Evolutionary conservation across 2,113 vertebrate species (phyloP).

Genomic region (Pholis gunnellus): DNA sequence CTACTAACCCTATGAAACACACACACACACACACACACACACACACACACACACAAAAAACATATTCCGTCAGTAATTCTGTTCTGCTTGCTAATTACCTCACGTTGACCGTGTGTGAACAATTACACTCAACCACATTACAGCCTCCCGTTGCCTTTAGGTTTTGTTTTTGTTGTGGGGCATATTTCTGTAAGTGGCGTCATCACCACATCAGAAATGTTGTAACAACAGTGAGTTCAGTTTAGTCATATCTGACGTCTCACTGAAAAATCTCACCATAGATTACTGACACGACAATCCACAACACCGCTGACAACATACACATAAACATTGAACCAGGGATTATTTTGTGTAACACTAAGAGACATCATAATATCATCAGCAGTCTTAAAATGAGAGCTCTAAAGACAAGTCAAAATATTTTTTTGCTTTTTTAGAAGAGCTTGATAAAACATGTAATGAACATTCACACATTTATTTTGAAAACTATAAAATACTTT

Average conservation of each 20-base stretch:
- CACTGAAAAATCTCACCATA: not conserved
- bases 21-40: conserved; percentile 13
- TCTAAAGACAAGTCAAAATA: not conserved
- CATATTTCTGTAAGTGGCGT: not conserved
- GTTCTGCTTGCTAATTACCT: not conserved
- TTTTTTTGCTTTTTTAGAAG: not conserved
- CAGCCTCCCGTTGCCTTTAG: not conserved
- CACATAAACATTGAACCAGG: not conserved
- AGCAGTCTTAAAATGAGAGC: not conserved
- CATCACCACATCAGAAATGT: not conserved
- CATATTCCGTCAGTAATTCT: not conserved
- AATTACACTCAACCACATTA: not conserved
- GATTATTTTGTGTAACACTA: not conserved
- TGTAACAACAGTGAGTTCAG: not conserved
- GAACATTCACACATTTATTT: not conserved
- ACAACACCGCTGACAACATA: not conserved
- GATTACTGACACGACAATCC: not conserved
- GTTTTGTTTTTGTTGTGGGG: not conserved
- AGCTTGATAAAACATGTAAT: not conserved
- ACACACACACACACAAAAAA: not conserved
- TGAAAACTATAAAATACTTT: not conserved
- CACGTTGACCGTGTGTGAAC: not conserved
- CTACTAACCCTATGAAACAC: conserved; percentile 49
- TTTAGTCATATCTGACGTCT: not conserved
- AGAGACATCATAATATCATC: not conserved